phyloP scores from a whole-genome alignment of 2,113 vertebrate species.

The Sinocyclocheilus anophthalmus region DNA sequence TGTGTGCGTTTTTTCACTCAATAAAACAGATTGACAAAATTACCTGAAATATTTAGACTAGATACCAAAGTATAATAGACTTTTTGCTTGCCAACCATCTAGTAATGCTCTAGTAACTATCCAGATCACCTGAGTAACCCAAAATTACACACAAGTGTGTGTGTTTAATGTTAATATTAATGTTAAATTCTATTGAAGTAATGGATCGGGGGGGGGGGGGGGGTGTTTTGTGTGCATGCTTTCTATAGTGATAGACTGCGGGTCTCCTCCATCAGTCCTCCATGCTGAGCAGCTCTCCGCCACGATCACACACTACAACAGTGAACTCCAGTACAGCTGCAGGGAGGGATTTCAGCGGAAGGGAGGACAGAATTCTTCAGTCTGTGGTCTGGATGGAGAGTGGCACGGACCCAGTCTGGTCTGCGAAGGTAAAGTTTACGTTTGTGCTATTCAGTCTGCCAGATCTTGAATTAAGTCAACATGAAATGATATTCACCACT shows the following conservation, averaged over 20 bases:
- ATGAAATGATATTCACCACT: background rate
- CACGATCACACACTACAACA: slow-evolving; percentile 66
- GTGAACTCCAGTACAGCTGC: slow-evolving; percentile 67
- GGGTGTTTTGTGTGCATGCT: slow-evolving; percentile 35
- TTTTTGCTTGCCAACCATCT: background rate
- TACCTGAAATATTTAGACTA: background rate
- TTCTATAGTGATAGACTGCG: slow-evolving; percentile 75
- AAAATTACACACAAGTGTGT: background rate
- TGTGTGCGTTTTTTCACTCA: no score
- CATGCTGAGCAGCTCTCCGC: slow-evolving; percentile 48
- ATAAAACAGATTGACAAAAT: background rate
- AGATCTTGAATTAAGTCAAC: background rate
- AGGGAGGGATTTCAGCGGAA: slow-evolving; percentile 68
- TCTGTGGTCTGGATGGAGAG: slow-evolving; percentile 70
- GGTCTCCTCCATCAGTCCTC: slow-evolving; percentile 56
- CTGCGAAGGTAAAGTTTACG: slow-evolving; percentile 75
- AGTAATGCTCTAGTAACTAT: background rate
- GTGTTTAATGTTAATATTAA: background rate
- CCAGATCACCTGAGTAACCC: no score
- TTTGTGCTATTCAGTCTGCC: background rate
- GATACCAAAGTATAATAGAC: background rate
- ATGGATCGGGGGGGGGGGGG: no score
- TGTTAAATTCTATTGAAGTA: background rate
- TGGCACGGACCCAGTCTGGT: slow-evolving; percentile 69
- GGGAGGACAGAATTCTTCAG: slow-evolving; percentile 65